These are phyloP conservation scores for Hipposideros larvatus DNA, from an alignment of 2,797 vertebrate genomes.

Conservation along the genomic window DNA sequence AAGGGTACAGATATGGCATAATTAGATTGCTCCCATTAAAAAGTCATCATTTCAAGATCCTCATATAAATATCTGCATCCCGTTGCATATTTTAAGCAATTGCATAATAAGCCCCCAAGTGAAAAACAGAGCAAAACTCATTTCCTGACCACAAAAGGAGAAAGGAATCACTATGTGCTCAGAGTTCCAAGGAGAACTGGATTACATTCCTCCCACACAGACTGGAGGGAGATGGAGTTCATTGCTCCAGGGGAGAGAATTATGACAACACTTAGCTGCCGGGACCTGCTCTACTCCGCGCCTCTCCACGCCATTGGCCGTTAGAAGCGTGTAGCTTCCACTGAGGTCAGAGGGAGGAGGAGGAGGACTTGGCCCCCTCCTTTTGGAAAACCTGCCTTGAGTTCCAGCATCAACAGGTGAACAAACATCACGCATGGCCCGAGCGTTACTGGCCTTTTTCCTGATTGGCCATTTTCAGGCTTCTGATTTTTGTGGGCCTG, in stretches of 20 bases:
- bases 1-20: conserved; percentile 76
- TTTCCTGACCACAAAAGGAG: conserved; percentile 79
- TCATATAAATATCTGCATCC: conserved; percentile 84
- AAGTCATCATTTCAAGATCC: conserved; percentile 86
- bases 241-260: conserved; percentile 78
- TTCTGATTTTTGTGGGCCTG: not conserved
- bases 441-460: not conserved
- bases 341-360: not conserved
- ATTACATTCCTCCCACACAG: conserved; percentile 78
- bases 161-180: conserved; percentile 80
- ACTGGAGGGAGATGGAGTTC: conserved; percentile 68
- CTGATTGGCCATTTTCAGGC: not conserved
- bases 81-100: conserved; percentile 76
- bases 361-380: not conserved
- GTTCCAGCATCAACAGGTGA: conserved; percentile 74
- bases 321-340: not conserved
- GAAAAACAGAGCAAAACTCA: conserved; percentile 78
- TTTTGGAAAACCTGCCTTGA: not conserved
- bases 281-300: conserved; percentile 42
- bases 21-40: conserved; percentile 84
- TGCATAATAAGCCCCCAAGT: conserved; percentile 79
- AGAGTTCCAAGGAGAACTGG: conserved; percentile 77
- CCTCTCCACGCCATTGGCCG: conserved; percentile 41
- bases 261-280: conserved; percentile 76
- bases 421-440: not conserved